A percentile compares a stretch with the other conserved stretches of the same genome.
Evolutionary conservation across 1,140 invertebrate species (phyloP).

Genomic region (Megathymus violae): DNA sequence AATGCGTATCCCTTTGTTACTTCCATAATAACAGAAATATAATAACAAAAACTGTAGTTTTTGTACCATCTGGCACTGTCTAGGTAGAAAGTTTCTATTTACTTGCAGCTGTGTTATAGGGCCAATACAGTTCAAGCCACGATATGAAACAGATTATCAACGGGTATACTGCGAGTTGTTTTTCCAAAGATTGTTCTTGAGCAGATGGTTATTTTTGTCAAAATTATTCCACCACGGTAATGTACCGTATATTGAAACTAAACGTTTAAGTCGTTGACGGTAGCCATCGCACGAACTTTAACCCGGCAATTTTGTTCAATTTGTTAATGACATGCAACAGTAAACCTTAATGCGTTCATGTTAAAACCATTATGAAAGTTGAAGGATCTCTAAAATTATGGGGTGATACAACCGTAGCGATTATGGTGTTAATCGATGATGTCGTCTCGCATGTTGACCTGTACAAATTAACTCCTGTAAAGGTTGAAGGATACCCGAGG

Average conservation of each 20-base stretch:
- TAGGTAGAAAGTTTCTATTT: too few relatives aligned
- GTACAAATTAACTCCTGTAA: conserved; percentile 17
- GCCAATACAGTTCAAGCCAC: too few relatives aligned
- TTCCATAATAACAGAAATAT: too few relatives aligned
- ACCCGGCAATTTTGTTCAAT: conserved; percentile 29
- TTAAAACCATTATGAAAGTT: conserved; percentile 8
- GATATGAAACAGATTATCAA: too few relatives aligned
- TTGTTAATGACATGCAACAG: conserved; percentile 4
- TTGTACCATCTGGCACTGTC: too few relatives aligned
- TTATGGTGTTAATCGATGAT: conserved; percentile 30
- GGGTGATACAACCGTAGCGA: conserved; percentile 9
- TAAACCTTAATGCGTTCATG: conserved; percentile 6
- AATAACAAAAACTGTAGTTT: too few relatives aligned
- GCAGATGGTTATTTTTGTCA: too few relatives aligned
- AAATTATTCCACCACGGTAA: conserved; percentile 5
- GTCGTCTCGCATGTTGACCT: conserved; percentile 23
- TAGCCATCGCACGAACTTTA: conserved; percentile 33
- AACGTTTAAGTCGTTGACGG: conserved; percentile 2
- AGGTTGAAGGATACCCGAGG: conserved; percentile 4
- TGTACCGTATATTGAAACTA: conserved; percentile 2
- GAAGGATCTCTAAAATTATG: not conserved
- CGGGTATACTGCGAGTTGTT: too few relatives aligned
- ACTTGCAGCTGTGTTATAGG: too few relatives aligned
- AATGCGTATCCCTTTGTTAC: too few relatives aligned
- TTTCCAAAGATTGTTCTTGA: too few relatives aligned